Conservation (phyloP, 1,140 invertebrate species). For the Pseudomyrmex dendroicus region DNA sequence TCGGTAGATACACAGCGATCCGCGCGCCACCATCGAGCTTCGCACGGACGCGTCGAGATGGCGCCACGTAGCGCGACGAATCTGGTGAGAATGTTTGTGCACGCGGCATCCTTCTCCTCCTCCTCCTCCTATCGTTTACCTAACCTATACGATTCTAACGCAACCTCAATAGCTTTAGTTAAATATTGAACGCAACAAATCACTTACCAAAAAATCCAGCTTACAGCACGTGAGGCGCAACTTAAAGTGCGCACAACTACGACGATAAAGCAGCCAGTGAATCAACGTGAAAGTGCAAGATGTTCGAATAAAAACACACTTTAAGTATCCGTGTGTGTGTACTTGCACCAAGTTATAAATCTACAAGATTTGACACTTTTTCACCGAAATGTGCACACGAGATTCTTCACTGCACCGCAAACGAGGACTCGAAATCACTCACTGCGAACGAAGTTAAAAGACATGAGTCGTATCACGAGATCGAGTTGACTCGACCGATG, state of each 20-base stretch:
- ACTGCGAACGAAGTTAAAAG: not conserved
- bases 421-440: not conserved
- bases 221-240: not conserved
- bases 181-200: not conserved
- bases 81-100: not conserved
- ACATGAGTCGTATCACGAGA: not conserved
- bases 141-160: too few species aligned
- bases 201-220: constrained; percentile 45
- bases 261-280: not conserved
- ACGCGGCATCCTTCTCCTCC: not conserved
- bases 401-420: constrained; percentile 1
- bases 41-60: constrained; percentile 45
- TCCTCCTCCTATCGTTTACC: too few species aligned
- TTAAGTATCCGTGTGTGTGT: not conserved
- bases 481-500: too few species aligned
- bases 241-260: not conserved
- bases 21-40: not conserved
- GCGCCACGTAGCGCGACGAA: constrained; percentile 31
- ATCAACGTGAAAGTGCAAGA: too few species aligned
- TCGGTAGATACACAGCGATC: constrained; percentile 9
- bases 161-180: not conserved
- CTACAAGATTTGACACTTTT: not conserved
- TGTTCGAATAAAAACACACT: not conserved
- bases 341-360: not conserved
- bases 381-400: not conserved